A percentile compares a stretch with the other conserved stretches of the same genome.
phyloP scores from a whole-genome alignment of 2,888 invertebrate species.

The Lepidonotus clava region DNA sequence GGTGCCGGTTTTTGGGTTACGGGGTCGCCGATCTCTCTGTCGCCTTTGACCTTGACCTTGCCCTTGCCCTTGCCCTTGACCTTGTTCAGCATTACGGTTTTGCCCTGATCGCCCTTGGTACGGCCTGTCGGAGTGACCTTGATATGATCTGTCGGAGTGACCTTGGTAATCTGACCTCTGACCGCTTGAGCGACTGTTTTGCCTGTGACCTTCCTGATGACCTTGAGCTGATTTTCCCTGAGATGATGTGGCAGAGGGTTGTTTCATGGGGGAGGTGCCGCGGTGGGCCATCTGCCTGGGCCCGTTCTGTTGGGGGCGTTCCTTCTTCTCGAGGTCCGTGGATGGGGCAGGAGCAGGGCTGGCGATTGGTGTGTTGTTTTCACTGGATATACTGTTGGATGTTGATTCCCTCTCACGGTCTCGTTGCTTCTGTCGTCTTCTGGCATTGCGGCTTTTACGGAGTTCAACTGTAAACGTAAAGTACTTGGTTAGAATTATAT shows the following conservation, averaged over 20 bases:
- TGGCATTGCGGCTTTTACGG: conserved; percentile 9
- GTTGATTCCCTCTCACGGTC: not conserved
- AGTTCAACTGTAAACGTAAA: too few relatives aligned
- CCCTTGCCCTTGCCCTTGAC: not conserved
- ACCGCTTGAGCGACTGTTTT: too few relatives aligned
- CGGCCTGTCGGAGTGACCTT: not conserved
- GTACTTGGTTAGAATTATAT: too few relatives aligned
- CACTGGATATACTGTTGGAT: not conserved
- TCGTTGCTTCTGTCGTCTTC: not conserved
- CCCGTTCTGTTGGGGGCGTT: not conserved
- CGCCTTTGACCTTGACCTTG: not conserved
- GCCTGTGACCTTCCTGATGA: conserved; percentile 35
- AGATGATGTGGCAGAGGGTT: conserved; percentile 6
- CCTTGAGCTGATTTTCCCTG: conserved; percentile 26
- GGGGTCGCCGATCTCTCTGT: not conserved
- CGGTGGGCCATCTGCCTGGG: not conserved
- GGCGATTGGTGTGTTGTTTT: not conserved
- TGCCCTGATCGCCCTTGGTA: not conserved
- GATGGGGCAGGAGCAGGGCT: not conserved
- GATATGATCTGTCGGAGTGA: not conserved
- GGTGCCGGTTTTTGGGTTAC: not conserved
- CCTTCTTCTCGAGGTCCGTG: not conserved
- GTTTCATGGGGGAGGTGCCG: conserved; percentile 24
- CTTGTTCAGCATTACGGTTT: not conserved
- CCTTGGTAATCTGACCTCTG: not conserved